A percentile compares a stretch with the other conserved stretches of the same genome.
Evolutionary conservation across 2,113 vertebrate genomes (phyloP).

Genomic region (Herpetotheres cachinnans): DNA sequence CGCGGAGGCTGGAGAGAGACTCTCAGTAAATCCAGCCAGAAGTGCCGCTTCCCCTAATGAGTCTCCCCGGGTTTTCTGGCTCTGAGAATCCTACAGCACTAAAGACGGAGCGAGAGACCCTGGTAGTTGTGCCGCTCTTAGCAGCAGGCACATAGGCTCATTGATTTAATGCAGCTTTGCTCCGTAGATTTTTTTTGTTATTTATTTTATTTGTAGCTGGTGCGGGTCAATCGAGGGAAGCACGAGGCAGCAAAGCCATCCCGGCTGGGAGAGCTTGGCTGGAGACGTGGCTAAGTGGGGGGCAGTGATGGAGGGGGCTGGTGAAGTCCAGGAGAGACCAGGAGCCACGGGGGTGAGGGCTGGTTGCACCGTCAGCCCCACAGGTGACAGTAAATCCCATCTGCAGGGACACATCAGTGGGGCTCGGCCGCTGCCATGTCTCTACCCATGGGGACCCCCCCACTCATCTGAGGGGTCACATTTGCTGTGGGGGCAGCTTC

Average conservation of each 20-base stretch:
- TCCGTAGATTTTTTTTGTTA: background rate
- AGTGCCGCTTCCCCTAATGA: background rate
- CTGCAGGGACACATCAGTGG: background rate
- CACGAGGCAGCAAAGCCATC: background rate
- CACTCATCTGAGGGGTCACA: accelerated
- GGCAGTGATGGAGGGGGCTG: background rate
- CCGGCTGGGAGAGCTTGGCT: background rate
- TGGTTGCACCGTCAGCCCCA: background rate
- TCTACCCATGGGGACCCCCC: accelerated
- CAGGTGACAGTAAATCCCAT: accelerated
- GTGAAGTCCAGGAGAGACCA: accelerated
- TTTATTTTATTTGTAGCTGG: background rate
- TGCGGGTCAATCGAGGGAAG: background rate
- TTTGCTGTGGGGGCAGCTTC: accelerated
- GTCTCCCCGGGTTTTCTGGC: background rate
- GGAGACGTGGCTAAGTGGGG: accelerated
- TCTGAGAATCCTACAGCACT: background rate
- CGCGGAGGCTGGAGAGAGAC: background rate
- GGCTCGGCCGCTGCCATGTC: accelerated
- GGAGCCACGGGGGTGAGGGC: background rate
- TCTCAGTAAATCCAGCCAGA: background rate
- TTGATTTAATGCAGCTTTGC: slow-evolving; percentile 13
- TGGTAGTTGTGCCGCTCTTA: background rate
- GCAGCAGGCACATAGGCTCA: background rate
- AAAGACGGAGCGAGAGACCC: background rate